Evolutionary conservation across 2,113 vertebrate species (phyloP).

Genomic region (Pelobates fuscus): DNA sequence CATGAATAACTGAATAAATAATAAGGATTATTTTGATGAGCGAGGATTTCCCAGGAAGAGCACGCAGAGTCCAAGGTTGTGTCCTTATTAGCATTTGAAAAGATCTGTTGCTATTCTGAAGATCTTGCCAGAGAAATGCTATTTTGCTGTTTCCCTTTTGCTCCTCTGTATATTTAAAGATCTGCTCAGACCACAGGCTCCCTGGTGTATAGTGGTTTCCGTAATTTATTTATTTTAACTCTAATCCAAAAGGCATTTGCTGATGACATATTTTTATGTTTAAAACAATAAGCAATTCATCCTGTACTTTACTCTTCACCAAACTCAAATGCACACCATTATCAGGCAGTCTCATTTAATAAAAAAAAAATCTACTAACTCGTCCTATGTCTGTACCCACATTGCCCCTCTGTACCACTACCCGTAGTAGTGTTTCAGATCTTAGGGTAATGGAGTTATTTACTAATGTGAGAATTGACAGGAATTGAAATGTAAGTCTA

Average conservation of each 20-base stretch:
- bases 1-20: constrained; percentile 23
- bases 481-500: too few relatives aligned
- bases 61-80: constrained; percentile 59
- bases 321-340: too few relatives aligned
- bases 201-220: not conserved
- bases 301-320: too few relatives aligned
- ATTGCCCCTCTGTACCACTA: too few relatives aligned
- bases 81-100: constrained; percentile 64
- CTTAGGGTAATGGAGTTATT: too few relatives aligned
- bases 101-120: constrained; percentile 53
- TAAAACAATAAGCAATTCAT: not conserved
- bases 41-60: constrained; percentile 61
- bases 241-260: not conserved
- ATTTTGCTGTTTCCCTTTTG: constrained; percentile 28
- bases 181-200: constrained; percentile 49
- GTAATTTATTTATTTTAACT: constrained; percentile 9
- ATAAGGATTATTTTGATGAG: constrained; percentile 51
- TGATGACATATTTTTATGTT: not conserved
- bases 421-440: too few relatives aligned
- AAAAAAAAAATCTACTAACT: too few relatives aligned
- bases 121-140: constrained; percentile 55
- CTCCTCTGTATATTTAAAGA: constrained; percentile 37
- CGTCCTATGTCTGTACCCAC: too few relatives aligned
- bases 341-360: too few relatives aligned
- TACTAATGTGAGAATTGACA: too few relatives aligned